A percentile compares a stretch with the other conserved stretches of the same genome.
Conservation (phyloP, 2,113 vertebrate species). For the Microcebus griseorufus region DNA sequence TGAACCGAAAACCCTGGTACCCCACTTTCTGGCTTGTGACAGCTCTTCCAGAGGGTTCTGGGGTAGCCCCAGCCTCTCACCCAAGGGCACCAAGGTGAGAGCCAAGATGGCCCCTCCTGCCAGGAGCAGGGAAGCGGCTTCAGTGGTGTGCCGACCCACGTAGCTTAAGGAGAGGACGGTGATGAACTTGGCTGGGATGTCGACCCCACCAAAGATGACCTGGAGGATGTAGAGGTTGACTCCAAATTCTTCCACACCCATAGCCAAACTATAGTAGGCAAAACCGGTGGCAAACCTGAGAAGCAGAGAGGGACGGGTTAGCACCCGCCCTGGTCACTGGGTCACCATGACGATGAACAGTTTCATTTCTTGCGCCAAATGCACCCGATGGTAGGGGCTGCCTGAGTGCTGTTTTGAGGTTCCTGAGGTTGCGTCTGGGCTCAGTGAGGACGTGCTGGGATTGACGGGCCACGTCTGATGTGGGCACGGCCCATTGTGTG, state of each 20-base stretch:
- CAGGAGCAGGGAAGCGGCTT: slow-evolving; percentile 83
- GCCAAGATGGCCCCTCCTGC: slow-evolving; percentile 80
- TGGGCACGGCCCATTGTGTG: not conserved
- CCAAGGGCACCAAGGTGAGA: slow-evolving; percentile 87
- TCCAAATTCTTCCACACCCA: slow-evolving; percentile 89
- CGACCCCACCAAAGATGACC: slow-evolving; percentile 91
- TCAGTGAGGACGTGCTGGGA: not conserved
- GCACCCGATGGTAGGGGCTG: not conserved
- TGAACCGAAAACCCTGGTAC: not conserved
- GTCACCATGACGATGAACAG: not conserved
- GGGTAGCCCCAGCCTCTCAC: slow-evolving; percentile 73
- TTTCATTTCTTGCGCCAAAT: not conserved
- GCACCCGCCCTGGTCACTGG: not conserved
- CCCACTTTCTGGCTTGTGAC: not conserved
- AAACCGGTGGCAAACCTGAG: slow-evolving; percentile 91
- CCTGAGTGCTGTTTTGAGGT: not conserved
- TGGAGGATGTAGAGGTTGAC: slow-evolving; percentile 91
- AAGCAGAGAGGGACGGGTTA: not conserved
- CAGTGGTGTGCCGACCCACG: slow-evolving; percentile 84
- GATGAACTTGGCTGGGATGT: slow-evolving; percentile 91
- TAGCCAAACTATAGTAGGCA: slow-evolving; percentile 89
- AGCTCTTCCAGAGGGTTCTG: not conserved
- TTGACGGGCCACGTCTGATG: not conserved
- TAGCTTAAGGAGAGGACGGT: slow-evolving; percentile 86
- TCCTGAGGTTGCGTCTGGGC: not conserved